A percentile compares a stretch with the other conserved stretches of the same genome.
phyloP scores from a whole-genome alignment of 1,140 invertebrate genomes.

The Conus betulinus region DNA sequence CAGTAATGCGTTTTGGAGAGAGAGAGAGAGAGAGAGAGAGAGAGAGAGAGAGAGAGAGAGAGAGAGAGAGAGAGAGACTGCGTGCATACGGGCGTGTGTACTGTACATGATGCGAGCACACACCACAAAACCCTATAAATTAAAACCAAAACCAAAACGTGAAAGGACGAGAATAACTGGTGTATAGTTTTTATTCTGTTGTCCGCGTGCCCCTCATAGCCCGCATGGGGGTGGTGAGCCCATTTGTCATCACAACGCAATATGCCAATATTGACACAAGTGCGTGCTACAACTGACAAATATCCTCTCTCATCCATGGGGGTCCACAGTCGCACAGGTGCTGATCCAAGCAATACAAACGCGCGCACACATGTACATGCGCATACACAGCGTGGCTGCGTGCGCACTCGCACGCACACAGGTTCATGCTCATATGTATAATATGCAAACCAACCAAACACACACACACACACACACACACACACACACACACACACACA shows the following conservation, averaged over 20 bases:
- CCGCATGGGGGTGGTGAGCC: not conserved
- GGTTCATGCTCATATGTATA: too few relatives aligned
- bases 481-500: not conserved
- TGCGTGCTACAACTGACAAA: slow-evolving; percentile 1
- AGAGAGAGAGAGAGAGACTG: too few relatives aligned
- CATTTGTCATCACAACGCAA: not conserved
- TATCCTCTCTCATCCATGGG: not conserved
- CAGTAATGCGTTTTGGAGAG: too few relatives aligned
- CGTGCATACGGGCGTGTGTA: too few relatives aligned
- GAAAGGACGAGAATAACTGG: too few relatives aligned
- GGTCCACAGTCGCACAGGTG: not conserved
- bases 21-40: too few relatives aligned
- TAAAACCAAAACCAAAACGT: too few relatives aligned
- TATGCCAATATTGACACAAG: slow-evolving; percentile 6
- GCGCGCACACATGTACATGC: not conserved
- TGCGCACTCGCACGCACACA: not conserved
- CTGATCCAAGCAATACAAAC: not conserved
- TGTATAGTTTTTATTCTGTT: too few relatives aligned
- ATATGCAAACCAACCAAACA: not conserved
- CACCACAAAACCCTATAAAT: too few relatives aligned
- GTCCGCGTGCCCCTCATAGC: not conserved
- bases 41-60: too few relatives aligned
- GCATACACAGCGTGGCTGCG: not conserved
- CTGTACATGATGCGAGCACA: too few relatives aligned
- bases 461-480: not conserved